A percentile compares a stretch with the other conserved stretches of the same genome.
Evolutionary conservation across 2,113 vertebrate species (phyloP).

Genomic region (Salminus brasiliensis): DNA sequence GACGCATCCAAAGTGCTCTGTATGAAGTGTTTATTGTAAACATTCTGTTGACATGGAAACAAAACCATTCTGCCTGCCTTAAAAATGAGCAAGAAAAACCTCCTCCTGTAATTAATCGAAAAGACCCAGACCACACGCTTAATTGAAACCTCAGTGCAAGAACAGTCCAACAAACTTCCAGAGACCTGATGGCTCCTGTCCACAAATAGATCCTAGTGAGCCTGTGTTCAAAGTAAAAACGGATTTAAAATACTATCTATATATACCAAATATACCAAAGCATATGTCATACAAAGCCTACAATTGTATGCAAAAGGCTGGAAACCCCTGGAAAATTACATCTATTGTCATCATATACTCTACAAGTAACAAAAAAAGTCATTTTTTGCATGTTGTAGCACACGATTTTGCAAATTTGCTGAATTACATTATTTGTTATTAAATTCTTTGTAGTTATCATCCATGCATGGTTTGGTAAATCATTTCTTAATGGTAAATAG

Average conservation of each 20-base stretch:
- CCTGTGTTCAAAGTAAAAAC: neutral
- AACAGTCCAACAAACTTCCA: neutral
- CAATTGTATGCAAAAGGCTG: too few species aligned
- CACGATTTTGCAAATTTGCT: too few species aligned
- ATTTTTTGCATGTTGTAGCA: too few species aligned
- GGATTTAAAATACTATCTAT: neutral
- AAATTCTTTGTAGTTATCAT: too few species aligned
- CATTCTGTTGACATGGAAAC: slow-evolving; percentile 22
- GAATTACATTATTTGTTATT: too few species aligned
- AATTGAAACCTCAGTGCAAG: neutral
- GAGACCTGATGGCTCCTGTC: neutral
- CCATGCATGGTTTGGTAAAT: too few species aligned
- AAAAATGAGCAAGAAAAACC: neutral
- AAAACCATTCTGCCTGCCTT: slow-evolving; percentile 3
- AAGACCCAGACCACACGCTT: neutral
- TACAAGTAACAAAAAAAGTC: too few species aligned
- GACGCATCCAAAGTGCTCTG: neutral
- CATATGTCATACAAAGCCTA: too few species aligned
- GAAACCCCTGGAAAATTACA: too few species aligned
- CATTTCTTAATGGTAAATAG: too few species aligned
- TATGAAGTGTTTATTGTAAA: slow-evolving; percentile 1
- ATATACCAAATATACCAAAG: neutral
- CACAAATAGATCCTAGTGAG: neutral
- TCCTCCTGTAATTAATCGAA: slow-evolving; percentile 13
- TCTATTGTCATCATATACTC: too few species aligned